Conservation (phyloP, 92 coral and sea anemone species). For the Pocillopora grandis region DNA sequence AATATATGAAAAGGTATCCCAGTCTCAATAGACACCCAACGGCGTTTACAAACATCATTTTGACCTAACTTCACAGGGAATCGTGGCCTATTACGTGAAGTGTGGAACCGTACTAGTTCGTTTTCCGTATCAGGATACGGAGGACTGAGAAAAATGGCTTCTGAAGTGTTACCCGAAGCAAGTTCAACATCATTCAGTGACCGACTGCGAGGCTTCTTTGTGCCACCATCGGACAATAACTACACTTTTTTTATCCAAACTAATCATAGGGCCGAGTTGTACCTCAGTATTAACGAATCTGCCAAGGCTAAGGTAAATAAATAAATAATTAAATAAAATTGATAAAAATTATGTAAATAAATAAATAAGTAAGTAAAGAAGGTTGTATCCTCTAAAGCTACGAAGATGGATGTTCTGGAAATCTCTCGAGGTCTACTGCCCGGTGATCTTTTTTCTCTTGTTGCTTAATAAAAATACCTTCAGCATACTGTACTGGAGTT, state of each 20-base stretch:
- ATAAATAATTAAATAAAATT: neutral
- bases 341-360: too few species aligned
- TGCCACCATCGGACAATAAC: conserved; percentile 81
- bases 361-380: too few species aligned
- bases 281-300: conserved; percentile 54
- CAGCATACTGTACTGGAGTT: too few species aligned
- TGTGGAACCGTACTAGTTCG: conserved; percentile 67
- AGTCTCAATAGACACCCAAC: too few species aligned
- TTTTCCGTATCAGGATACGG: conserved; percentile 60
- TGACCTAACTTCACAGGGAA: conserved; percentile 47
- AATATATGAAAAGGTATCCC: too few species aligned
- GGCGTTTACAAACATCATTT: neutral
- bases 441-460: too few species aligned
- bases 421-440: too few species aligned
- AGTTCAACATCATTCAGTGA: conserved; percentile 63
- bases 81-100: conserved; percentile 80
- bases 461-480: too few species aligned
- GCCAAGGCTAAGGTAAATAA: conserved; percentile 58
- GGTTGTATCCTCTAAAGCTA: too few species aligned
- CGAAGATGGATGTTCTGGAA: too few species aligned
- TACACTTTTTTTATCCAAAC: conserved; percentile 76
- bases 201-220: conserved; percentile 76
- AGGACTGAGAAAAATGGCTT: conserved; percentile 50
- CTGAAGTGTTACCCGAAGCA: conserved; percentile 59
- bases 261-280: conserved; percentile 76